A percentile compares a stretch with the other conserved stretches of the same genome.
phyloP scores from a whole-genome alignment of 1,140 invertebrate genomes.

The Microplitis mediator region DNA sequence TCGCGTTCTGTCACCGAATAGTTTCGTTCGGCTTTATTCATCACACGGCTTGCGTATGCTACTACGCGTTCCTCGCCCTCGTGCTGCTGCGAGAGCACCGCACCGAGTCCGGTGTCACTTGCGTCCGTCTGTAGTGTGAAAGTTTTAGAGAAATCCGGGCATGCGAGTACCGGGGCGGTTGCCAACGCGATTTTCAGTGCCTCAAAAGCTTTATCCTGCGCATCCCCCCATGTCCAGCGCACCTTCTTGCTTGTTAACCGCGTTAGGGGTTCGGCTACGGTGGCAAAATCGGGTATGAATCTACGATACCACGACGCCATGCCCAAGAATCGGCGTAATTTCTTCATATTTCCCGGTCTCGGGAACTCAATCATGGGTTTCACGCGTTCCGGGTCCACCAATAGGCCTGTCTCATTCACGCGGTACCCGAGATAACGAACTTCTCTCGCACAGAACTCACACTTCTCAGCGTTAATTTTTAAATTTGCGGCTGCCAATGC shows the following conservation, averaged over 20 bases:
- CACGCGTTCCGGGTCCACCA: constrained; percentile 1
- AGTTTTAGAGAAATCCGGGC: too few relatives aligned
- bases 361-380: constrained; percentile 30
- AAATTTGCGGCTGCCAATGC: neutral
- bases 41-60: too few relatives aligned
- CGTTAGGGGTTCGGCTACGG: constrained; percentile 41
- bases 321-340: constrained; percentile 6
- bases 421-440: constrained; percentile 24
- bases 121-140: too few relatives aligned
- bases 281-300: constrained; percentile 50
- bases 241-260: constrained; percentile 41
- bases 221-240: constrained; percentile 37
- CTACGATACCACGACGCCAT: constrained; percentile 21
- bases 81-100: too few relatives aligned
- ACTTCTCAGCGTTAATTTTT: constrained; percentile 22
- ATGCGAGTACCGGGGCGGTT: too few relatives aligned
- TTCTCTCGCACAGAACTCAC: constrained; percentile 21
- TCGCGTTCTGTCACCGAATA: constrained; percentile 60
- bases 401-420: constrained; percentile 1
- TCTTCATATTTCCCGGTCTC: too few relatives aligned
- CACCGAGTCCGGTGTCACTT: too few relatives aligned
- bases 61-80: too few relatives aligned
- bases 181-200: constrained; percentile 29
- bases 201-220: constrained; percentile 10
- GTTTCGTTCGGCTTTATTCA: too few relatives aligned